Base-by-base conservation (phyloP, 2,113 vertebrate genomes). In the Atractosteus spatula region DNA sequence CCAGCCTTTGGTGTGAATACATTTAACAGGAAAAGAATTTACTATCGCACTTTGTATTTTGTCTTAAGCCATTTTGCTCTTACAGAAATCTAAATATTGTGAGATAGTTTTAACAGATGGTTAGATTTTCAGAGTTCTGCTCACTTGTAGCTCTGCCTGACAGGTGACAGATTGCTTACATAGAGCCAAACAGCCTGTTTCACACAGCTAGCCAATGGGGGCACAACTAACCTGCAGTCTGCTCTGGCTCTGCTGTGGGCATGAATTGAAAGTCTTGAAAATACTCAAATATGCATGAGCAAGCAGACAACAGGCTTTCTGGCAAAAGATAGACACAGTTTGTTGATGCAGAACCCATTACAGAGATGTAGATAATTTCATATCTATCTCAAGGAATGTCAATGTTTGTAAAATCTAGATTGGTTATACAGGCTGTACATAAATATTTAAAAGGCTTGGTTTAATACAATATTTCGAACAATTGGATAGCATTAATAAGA, bases 101-200 rank as follows among this genome's bases (percentile, higher is more conserved):
- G 47, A 29, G 29, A 29, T 3, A 55, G 7, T 54, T 55, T 41
- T 41, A 29, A 54, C 66, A 68, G 66, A 68, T 68, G 45, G 66
- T 8, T 29, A 68, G 66, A 62, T 42, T 4, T 51, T 43, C 42
- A 59, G 69, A 68, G 45, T 45, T 71, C 59, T 73, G 41, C 41
- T 16, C 13, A n/a, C 13, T 6, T n/a, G 57, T 13, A 59, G 13
- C 14, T 11, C n/a, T 11, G 4, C 72, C 59, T 77, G 71, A 73
- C 13, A 17, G 59, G 56, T 66, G 69, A 70, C 56, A 42, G 68
- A 77, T 62, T 71, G 13, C 29, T 67, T 29, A 56, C n/a, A 62
- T 14, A 44, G 64, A 41, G 68, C 65, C 57, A 59, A 67, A 6
- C 51, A 56, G 62, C 68, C 45, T 71, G 68, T 66, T 67, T 57